phyloP scores from a whole-genome alignment of 2,113 vertebrate genomes.

The Amazona vittata region DNA sequence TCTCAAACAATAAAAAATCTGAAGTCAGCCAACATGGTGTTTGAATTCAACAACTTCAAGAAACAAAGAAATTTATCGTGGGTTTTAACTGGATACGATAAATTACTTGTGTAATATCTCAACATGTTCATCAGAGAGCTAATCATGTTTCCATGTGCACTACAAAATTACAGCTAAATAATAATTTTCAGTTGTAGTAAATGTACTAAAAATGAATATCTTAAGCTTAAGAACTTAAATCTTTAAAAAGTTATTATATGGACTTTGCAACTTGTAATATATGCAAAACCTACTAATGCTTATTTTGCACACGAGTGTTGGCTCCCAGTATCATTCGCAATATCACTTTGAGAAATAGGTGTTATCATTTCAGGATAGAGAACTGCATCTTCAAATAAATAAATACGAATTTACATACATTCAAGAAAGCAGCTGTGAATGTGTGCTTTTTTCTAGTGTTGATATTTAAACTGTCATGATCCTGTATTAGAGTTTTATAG shows the following conservation, averaged over 20 bases:
- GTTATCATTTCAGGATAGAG: not conserved
- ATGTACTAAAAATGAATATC: not conserved
- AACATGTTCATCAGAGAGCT: not conserved
- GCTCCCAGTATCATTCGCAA: not conserved
- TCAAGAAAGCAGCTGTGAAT: not conserved
- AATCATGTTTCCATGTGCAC: not conserved
- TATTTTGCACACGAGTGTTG: not conserved
- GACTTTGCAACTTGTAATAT: not conserved
- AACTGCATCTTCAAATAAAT: not conserved
- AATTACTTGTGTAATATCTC: not conserved
- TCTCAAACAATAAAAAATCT: not conserved
- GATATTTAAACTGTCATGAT: not conserved
- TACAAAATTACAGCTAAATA: not conserved
- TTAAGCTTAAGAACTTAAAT: not conserved
- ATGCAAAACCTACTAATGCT: not conserved
- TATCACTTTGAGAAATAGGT: not conserved
- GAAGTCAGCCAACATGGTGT: not conserved
- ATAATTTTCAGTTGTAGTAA: not conserved
- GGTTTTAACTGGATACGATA: not conserved
- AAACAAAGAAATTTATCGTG: not conserved
- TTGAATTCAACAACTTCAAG: not conserved
- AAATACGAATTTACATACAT: not conserved
- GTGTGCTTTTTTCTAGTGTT: not conserved
- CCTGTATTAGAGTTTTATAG: not conserved
- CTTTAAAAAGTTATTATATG: not conserved